These are phyloP conservation scores for Apantesis nais DNA, from an alignment of 2,888 invertebrate species.

Conservation along the genomic window DNA sequence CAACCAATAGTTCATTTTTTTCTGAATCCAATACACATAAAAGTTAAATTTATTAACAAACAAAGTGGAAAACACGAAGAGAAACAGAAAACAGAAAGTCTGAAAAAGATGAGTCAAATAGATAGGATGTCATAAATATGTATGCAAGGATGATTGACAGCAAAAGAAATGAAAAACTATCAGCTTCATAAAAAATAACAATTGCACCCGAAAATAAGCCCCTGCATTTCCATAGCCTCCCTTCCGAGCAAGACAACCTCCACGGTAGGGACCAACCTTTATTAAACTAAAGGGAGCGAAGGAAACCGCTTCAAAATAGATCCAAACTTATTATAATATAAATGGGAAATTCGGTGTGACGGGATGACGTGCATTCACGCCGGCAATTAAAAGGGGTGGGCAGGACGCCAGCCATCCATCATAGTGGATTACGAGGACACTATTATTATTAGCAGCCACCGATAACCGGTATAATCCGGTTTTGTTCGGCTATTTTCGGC, in stretches of 20 bases:
- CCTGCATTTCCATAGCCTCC: slow-evolving; percentile 39
- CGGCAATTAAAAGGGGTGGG: slow-evolving; percentile 83
- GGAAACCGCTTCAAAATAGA: slow-evolving; percentile 53
- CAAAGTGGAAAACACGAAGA: neutral
- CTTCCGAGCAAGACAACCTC: slow-evolving; percentile 23
- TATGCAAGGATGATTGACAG: slow-evolving; percentile 23
- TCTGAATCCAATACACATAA: no score
- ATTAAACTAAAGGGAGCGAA: slow-evolving; percentile 47
- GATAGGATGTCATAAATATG: slow-evolving; percentile 8
- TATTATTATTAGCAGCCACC: slow-evolving; percentile 78
- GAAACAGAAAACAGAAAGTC: no score
- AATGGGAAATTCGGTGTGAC: slow-evolving; percentile 77
- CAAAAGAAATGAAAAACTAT: slow-evolving; percentile 20
- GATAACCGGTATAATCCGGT: slow-evolving; percentile 77
- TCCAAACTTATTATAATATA: slow-evolving; percentile 82
- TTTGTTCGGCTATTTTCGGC: slow-evolving; percentile 70
- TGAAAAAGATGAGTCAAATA: neutral
- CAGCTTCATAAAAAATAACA: slow-evolving; percentile 24
- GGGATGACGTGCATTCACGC: slow-evolving; percentile 73
- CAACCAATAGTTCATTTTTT: no score
- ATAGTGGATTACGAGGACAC: slow-evolving; percentile 76
- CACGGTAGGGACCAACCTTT: slow-evolving; percentile 48
- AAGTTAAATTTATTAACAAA: no score
- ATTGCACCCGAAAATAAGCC: slow-evolving; percentile 40
- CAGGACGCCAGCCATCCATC: slow-evolving; percentile 74